Percentiles rank a stretch among this genome's conserved stretches.
These are phyloP conservation scores for Nephrocerus scutellatus DNA, from an alignment of 2,888 invertebrate species.

Conservation along the genomic window DNA sequence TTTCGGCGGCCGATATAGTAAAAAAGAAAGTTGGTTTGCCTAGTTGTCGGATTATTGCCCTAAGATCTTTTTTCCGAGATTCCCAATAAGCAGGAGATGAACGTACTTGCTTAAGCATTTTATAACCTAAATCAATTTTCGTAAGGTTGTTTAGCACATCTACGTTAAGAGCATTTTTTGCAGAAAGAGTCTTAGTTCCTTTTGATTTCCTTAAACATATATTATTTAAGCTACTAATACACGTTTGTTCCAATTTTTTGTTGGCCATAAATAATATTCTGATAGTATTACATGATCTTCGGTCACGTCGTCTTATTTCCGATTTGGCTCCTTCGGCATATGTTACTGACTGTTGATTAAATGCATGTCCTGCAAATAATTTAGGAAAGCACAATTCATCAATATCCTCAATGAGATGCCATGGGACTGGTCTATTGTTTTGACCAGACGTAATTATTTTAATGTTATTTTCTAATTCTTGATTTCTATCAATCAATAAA, in stretches of 20 bases:
- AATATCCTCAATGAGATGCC: conserved; percentile 23
- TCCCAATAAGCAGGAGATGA: background rate
- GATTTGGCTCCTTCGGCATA: conserved; percentile 3
- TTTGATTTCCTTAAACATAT: too few relatives aligned
- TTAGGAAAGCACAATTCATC: conserved; percentile 28
- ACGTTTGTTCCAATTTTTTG: too few relatives aligned
- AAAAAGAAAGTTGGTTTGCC: background rate
- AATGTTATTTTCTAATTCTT: conserved; percentile 4
- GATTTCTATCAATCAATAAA: too few relatives aligned
- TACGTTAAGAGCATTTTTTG: too few relatives aligned
- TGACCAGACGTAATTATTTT: conserved; percentile 29
- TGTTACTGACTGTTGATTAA: too few relatives aligned
- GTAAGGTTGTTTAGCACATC: too few relatives aligned
- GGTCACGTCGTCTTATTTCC: conserved; percentile 2
- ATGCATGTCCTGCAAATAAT: conserved; percentile 22
- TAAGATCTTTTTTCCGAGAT: background rate
- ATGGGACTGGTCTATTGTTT: conserved; percentile 24
- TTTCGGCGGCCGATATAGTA: too few relatives aligned
- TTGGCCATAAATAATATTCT: too few relatives aligned
- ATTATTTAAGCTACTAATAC: too few relatives aligned
- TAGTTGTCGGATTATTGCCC: background rate
- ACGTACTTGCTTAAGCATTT: background rate
- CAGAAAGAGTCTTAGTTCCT: too few relatives aligned
- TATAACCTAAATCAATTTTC: background rate
- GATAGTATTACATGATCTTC: too few relatives aligned